Conservation (phyloP, 2,113 vertebrate genomes). For the Elephantulus edwardii region DNA sequence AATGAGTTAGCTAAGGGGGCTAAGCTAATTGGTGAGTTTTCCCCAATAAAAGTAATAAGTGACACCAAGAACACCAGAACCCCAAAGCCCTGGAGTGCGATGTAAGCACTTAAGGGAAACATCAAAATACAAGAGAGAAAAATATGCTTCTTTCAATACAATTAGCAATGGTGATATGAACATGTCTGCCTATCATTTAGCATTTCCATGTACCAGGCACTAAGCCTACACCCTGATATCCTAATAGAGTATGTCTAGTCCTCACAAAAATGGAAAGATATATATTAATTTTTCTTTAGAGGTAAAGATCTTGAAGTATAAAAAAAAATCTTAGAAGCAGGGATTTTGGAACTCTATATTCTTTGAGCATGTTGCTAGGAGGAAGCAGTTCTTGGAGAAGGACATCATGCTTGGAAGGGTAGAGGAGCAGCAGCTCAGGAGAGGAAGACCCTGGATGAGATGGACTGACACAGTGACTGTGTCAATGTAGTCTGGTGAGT, state of each 20-base stretch:
- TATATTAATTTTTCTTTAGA: neutral
- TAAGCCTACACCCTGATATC: fast-evolving
- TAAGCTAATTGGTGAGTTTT: neutral
- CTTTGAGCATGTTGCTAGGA: too few species aligned
- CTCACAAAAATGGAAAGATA: neutral
- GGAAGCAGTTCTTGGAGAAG: too few species aligned
- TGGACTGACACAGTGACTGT: too few species aligned
- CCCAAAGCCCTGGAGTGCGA: neutral
- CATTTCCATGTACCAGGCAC: neutral
- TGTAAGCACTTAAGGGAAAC: neutral
- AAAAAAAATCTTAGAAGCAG: too few species aligned
- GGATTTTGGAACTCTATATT: too few species aligned
- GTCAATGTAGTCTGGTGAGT: too few species aligned
- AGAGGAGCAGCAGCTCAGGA: too few species aligned
- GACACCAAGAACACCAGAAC: neutral
- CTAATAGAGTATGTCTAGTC: neutral
- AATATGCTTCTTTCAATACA: neutral
- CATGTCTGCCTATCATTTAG: fast-evolving
- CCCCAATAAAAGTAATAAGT: neutral
- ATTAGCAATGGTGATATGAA: too few species aligned
- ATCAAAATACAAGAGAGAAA: neutral
- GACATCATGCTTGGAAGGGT: too few species aligned
- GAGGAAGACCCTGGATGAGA: too few species aligned
- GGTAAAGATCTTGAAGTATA: too few species aligned
- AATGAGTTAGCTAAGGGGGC: neutral